Evolutionary conservation across 2,888 invertebrate species (phyloP).

Genomic region (Pyrochroa serraticornis): DNA sequence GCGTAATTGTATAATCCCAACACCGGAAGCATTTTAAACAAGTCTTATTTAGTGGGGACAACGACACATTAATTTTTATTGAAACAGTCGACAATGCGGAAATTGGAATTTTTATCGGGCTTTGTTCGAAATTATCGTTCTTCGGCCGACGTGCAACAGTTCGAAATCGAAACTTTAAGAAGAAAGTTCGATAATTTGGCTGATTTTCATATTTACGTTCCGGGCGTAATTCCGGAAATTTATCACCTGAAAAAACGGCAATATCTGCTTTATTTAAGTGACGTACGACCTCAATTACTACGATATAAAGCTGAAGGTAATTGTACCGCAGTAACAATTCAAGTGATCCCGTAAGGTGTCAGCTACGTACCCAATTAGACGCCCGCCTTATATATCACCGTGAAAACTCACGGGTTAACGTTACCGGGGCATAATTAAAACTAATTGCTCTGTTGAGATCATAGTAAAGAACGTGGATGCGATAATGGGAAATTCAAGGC

Average conservation of each 20-base stretch:
- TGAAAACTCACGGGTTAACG: slow-evolving; percentile 41
- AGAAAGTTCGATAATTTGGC: slow-evolving; percentile 10
- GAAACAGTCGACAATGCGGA: slow-evolving; percentile 5
- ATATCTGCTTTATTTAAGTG: slow-evolving; percentile 13
- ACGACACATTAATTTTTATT: slow-evolving; percentile 28
- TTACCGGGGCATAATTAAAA: slow-evolving; percentile 48
- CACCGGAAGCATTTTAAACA: slow-evolving; percentile 25
- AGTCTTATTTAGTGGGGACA: slow-evolving; percentile 20
- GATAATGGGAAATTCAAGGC: slow-evolving; percentile 39
- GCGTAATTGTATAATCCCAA: slow-evolving; percentile 22
- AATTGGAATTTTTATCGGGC: slow-evolving; percentile 17
- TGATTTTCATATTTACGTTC: background rate
- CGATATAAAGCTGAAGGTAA: slow-evolving; percentile 32
- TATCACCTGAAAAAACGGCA: background rate
- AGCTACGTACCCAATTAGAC: slow-evolving; percentile 45
- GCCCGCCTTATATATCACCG: slow-evolving; percentile 45
- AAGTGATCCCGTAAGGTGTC: slow-evolving; percentile 37
- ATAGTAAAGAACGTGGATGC: slow-evolving; percentile 34
- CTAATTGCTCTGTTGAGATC: slow-evolving; percentile 48
- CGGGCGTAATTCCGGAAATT: background rate
- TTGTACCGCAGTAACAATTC: slow-evolving; percentile 37
- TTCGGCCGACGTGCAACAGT: slow-evolving; percentile 7
- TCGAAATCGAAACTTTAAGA: background rate
- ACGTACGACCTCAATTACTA: slow-evolving; percentile 29
- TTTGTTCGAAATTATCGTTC: slow-evolving; percentile 8